phyloP scores from a whole-genome alignment of 30 jellyfish, hydroid and myxozoan species.

The Clytia hemisphaerica region DNA sequence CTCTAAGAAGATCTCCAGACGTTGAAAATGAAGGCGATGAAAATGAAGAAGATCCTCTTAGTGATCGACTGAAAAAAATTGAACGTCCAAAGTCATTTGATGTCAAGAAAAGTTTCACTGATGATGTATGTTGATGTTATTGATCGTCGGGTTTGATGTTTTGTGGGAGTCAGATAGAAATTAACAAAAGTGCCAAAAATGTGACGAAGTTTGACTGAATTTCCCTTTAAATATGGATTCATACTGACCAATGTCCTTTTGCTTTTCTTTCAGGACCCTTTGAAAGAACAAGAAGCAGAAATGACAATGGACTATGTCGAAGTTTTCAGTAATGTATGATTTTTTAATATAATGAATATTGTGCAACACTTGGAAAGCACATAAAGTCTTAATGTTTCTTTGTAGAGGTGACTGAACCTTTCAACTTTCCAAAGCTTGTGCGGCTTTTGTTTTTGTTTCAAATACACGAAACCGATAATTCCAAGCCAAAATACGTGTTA shows the following conservation, averaged over 20 bases:
- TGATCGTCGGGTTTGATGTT: background rate
- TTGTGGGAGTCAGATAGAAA: too few relatives aligned
- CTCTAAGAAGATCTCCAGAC: background rate
- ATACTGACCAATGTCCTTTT: too few relatives aligned
- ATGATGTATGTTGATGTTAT: background rate
- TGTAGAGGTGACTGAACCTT: too few relatives aligned
- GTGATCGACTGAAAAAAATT: background rate
- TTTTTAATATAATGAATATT: background rate
- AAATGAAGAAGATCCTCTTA: background rate
- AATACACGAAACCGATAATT: too few relatives aligned
- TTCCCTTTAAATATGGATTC: too few relatives aligned
- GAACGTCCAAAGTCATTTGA: conserved; percentile 20
- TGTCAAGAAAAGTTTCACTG: conserved; percentile 4
- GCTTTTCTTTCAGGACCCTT: conserved; percentile 3
- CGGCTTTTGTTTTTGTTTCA: too few relatives aligned
- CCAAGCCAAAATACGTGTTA: too few relatives aligned
- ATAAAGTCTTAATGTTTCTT: too few relatives aligned
- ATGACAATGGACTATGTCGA: conserved; percentile 14
- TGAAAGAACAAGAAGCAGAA: conserved; percentile 20
- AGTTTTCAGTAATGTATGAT: background rate
- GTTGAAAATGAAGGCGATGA: background rate
- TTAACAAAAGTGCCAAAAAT: too few relatives aligned
- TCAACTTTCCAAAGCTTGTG: too few relatives aligned
- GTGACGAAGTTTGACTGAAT: too few relatives aligned
- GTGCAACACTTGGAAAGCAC: background rate